phyloP scores from a whole-genome alignment of 2,888 invertebrate genomes.

The Caradrina kadenii region DNA sequence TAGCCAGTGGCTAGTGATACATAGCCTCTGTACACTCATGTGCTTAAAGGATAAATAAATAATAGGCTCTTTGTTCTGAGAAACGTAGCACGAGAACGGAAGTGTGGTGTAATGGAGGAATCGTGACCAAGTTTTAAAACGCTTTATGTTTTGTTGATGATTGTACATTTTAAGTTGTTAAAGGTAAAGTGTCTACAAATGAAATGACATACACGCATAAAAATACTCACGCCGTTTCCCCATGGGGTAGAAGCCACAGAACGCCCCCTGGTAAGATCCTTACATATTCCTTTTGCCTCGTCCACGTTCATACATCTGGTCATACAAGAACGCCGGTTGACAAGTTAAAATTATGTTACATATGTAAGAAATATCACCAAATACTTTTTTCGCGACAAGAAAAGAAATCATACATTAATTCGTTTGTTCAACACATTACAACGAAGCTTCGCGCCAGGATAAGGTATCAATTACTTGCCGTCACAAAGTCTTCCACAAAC shows the following conservation, averaged over 20 bases:
- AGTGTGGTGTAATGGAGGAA: conserved; percentile 27
- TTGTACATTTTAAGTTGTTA: neutral
- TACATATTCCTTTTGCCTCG: no score
- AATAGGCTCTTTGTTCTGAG: conserved; percentile 39
- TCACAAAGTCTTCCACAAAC: neutral
- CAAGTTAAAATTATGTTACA: no score
- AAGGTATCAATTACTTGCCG: neutral
- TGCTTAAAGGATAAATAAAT: conserved; percentile 28
- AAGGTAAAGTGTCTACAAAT: neutral
- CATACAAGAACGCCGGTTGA: no score
- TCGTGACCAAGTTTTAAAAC: conserved; percentile 19
- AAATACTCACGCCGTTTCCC: no score
- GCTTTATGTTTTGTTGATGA: neutral
- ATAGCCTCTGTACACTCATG: conserved; percentile 17
- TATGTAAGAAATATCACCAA: no score
- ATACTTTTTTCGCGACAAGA: no score
- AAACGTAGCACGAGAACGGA: conserved; percentile 38
- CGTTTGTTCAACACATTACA: neutral
- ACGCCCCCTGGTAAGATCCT: no score
- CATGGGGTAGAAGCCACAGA: no score
- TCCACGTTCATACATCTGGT: no score
- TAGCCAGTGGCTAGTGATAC: conserved; percentile 19
- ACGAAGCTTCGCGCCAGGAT: neutral
- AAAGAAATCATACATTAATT: neutral
- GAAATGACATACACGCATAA: neutral